Evolutionary conservation across 2,797 vertebrate genomes (phyloP), one percentile per base, ranked within the genome.

Genomic region (Amblyraja radiata): DNA sequence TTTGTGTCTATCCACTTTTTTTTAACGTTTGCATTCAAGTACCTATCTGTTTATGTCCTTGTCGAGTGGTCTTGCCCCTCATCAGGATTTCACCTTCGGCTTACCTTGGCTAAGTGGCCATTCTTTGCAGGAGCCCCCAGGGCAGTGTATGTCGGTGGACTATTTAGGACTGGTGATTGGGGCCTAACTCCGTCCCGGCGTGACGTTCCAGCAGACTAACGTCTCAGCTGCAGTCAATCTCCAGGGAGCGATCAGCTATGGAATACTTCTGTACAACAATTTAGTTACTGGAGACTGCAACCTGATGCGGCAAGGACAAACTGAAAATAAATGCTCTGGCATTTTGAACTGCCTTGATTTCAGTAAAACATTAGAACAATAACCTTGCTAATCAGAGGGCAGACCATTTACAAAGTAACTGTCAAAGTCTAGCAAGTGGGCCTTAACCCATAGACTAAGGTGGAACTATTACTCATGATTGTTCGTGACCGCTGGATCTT

Each of bases 361-460:
- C 28, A 0, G 58, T 86, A n/a, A 63, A 61, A 58, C 11, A 32
- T n/a, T 65, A 88, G 65, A 88, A 65, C 65, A 88, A 46, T 68
- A 88, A 88, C n/a, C 84, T 84, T 68, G n/a, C 63, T 68, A 88
- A 68, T 68, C 63, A 88, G 36, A 18, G 79, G 84, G 84, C 61
- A 88, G 84, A 36, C 63, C 6, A 68, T 36, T 68, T 68, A 68
- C n/a, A 86, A 65, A n/a, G 58, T 18, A 65, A 65, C 84, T 68
- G 84, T 68, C 84, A 88, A 68, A 88, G 11, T 88, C 84, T 68
- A 8, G 8, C 84, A 88, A 25, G 84, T 18, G 63, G 84, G 63
- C 84, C 11, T 88, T 68, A 88, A 88, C 84, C 84, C 68, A 21
- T 68, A 5, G 84, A 21, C 16, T 10, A n/a, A 68, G 63, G n/a